Percentiles rank a stretch among this genome's conserved stretches.
Evolutionary conservation across 92 coral and sea anemone species (phyloP).

Genomic region (Epizoanthus fatuus): DNA sequence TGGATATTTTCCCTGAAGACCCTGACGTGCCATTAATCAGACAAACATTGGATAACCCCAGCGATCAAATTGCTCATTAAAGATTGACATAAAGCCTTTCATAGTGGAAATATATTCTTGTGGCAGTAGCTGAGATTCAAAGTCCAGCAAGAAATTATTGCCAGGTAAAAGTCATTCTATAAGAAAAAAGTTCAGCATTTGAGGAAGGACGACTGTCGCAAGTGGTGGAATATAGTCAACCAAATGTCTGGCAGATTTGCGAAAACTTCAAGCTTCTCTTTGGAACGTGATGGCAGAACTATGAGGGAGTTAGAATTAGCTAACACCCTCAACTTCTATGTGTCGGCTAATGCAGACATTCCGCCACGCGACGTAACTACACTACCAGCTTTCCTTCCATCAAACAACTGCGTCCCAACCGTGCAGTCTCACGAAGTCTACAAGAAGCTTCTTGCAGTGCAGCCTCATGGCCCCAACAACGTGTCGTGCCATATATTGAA

Average conservation of each 20-base stretch:
- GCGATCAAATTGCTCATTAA: not conserved
- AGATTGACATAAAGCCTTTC: not conserved
- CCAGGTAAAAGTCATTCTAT: conserved; percentile 35
- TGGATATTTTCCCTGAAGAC: not conserved
- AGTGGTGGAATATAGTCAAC: conserved; percentile 51
- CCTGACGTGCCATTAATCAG: too few species aligned
- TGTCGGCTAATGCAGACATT: conserved; percentile 61
- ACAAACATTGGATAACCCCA: not conserved
- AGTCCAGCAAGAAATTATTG: conserved; percentile 18
- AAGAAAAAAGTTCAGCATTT: conserved; percentile 2
- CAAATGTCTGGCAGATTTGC: conserved; percentile 40
- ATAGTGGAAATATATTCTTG: not conserved
- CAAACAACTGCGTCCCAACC: not conserved
- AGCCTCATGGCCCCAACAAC: conserved; percentile 55
- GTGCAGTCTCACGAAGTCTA: conserved; percentile 30
- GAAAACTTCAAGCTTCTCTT: conserved; percentile 22
- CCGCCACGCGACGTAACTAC: conserved; percentile 32
- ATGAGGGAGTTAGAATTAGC: conserved; percentile 41
- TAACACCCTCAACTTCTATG: conserved; percentile 51
- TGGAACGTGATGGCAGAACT: conserved; percentile 44
- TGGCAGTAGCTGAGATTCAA: conserved; percentile 24
- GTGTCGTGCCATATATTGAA: conserved; percentile 44
- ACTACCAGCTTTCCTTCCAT: not conserved
- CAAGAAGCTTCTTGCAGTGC: conserved; percentile 20
- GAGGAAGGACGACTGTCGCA: not conserved